Conservation (phyloP, 1,140 invertebrate genomes). For the Glossosoma conforme region DNA sequence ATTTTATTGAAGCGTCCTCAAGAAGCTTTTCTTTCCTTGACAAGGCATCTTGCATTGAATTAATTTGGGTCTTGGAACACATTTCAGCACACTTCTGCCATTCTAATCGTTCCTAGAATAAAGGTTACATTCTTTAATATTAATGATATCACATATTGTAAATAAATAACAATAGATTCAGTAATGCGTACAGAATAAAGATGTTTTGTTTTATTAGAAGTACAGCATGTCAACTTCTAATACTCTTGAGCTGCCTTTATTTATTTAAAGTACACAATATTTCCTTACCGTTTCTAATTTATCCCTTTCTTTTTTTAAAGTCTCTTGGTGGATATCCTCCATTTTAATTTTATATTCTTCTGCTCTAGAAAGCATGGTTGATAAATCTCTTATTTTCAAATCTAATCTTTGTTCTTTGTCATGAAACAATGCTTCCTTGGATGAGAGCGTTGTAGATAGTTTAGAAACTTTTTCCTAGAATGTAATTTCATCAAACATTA, state of each 20-base stretch:
- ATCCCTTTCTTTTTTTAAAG: slow-evolving; percentile 45
- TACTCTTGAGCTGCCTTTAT: too few species aligned
- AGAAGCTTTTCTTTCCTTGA: slow-evolving; percentile 50
- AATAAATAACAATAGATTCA: too few species aligned
- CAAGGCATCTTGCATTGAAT: slow-evolving; percentile 44
- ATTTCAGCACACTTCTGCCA: slow-evolving; percentile 41
- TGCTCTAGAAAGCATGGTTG: slow-evolving; percentile 35
- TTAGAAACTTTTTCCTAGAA: slow-evolving; percentile 24
- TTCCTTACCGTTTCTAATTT: slow-evolving; percentile 39
- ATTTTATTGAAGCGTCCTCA: slow-evolving; percentile 38
- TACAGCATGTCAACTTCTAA: slow-evolving; percentile 44
- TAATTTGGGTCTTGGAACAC: slow-evolving; percentile 38
- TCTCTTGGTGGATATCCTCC: slow-evolving; percentile 32
- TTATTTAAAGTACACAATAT: too few species aligned
- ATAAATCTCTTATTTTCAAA: slow-evolving; percentile 47
- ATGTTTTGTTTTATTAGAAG: too few species aligned
- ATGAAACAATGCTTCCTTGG: slow-evolving; percentile 43
- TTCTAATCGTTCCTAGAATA: slow-evolving; percentile 41
- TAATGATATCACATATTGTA: too few species aligned
- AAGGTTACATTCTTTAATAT: too few species aligned
- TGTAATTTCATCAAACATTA: slow-evolving; percentile 8
- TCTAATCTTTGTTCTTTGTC: slow-evolving; percentile 46
- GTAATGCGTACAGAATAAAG: too few species aligned
- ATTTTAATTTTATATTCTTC: slow-evolving; percentile 11
- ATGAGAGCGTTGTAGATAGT: slow-evolving; percentile 5